phyloP scores from a whole-genome alignment of 2,888 invertebrate species.

The Drosophila siamana region DNA sequence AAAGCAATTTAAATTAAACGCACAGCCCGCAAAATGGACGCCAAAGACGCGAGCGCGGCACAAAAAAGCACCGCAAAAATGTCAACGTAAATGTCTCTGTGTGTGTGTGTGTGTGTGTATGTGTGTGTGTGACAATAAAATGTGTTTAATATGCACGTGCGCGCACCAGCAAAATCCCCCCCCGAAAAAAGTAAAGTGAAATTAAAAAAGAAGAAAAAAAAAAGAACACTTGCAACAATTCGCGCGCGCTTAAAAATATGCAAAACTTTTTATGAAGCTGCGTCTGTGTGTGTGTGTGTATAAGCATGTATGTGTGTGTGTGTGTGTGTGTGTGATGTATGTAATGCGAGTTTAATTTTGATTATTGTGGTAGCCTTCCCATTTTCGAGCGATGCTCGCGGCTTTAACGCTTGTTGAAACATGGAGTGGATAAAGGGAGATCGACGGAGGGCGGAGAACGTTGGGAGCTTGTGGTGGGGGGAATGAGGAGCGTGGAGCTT shows the following conservation, averaged over 20 bases:
- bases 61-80: slow-evolving; percentile 35
- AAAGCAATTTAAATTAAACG: slow-evolving; percentile 75
- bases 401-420: background rate
- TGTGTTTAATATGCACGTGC: slow-evolving; percentile 73
- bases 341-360: slow-evolving; percentile 56
- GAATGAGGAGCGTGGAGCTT: background rate
- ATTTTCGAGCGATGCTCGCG: slow-evolving; percentile 12
- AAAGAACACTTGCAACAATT: slow-evolving; percentile 49
- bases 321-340: slow-evolving; percentile 30
- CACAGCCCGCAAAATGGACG: slow-evolving; percentile 56
- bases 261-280: slow-evolving; percentile 46
- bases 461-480: background rate
- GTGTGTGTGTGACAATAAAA: slow-evolving; percentile 66
- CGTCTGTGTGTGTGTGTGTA: background rate
- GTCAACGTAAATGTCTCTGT: slow-evolving; percentile 45
- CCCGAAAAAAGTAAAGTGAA: slow-evolving; percentile 8
- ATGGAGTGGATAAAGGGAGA: background rate
- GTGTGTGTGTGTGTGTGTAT: slow-evolving; percentile 27
- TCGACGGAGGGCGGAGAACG: too few species aligned
- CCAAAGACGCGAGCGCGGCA: slow-evolving; percentile 7
- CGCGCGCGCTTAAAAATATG: slow-evolving; percentile 54
- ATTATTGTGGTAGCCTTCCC: slow-evolving; percentile 53
- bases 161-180: slow-evolving; percentile 36
- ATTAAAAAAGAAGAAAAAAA: slow-evolving; percentile 8
- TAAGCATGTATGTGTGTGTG: slow-evolving; percentile 13